Percentiles rank a stretch among this genome's conserved stretches.
Conservation (phyloP, 2,797 vertebrate genomes). For the Chaetodon trifasciatus region DNA sequence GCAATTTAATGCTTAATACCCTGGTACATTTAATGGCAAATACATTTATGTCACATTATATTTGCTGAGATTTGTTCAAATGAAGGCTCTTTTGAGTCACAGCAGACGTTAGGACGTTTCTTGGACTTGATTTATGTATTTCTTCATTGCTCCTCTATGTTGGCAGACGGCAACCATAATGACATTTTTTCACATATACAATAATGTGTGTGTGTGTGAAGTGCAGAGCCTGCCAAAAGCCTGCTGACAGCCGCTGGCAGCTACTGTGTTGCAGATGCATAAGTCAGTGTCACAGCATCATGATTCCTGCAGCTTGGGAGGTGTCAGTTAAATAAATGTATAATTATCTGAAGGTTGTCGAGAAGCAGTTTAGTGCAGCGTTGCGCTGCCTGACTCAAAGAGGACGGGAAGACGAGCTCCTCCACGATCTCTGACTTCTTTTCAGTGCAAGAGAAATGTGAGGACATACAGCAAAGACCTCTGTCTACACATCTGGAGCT, state of each 20-base stretch:
- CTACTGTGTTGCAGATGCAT: slow-evolving; percentile 48
- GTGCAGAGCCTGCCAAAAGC: slow-evolving; percentile 55
- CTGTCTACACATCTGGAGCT: slow-evolving; percentile 35
- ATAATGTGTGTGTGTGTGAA: slow-evolving; percentile 25
- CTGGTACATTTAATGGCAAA: slow-evolving; percentile 3
- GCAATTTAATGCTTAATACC: neutral
- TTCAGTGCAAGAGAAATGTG: slow-evolving; percentile 5
- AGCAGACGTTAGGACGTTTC: slow-evolving; percentile 30
- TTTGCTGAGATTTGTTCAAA: slow-evolving; percentile 1
- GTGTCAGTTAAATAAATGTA: slow-evolving; percentile 68
- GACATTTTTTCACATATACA: slow-evolving; percentile 30
- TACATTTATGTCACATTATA: neutral
- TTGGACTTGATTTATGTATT: slow-evolving; percentile 20
- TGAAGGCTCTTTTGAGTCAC: neutral
- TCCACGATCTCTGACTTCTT: neutral
- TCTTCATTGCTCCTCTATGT: slow-evolving; percentile 27
- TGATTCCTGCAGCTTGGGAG: slow-evolving; percentile 43
- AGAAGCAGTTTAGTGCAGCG: slow-evolving; percentile 22
- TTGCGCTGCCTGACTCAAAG: slow-evolving; percentile 1
- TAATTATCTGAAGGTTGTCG: slow-evolving; percentile 63
- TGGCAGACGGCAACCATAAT: slow-evolving; percentile 24
- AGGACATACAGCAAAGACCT: slow-evolving; percentile 10
- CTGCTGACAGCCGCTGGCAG: slow-evolving; percentile 64
- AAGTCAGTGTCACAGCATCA: slow-evolving; percentile 58
- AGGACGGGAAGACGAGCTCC: slow-evolving; percentile 15